Conservation (phyloP, 2,888 invertebrate genomes). For the Halictus quadricinctus region DNA sequence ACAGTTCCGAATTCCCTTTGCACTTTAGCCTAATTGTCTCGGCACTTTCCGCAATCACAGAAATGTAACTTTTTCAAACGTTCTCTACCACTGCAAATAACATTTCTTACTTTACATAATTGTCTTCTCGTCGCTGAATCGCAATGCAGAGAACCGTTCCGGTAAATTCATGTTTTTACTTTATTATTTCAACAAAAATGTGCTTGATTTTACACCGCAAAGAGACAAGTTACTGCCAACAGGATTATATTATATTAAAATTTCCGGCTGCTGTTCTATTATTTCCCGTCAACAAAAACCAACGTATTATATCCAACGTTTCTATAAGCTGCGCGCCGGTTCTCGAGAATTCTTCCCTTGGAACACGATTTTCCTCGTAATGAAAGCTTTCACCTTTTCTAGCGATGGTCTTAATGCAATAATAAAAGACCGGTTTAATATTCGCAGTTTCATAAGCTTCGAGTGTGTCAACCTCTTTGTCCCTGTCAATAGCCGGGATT, state of each 20-base stretch:
- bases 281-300: neutral
- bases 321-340: neutral
- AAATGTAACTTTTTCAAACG: neutral
- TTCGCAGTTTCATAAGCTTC: conserved; percentile 29
- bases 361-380: conserved; percentile 21
- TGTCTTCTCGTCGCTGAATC: neutral
- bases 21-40: neutral
- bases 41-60: neutral
- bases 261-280: neutral
- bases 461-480: neutral
- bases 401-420: neutral
- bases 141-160: neutral
- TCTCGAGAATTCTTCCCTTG: conserved; percentile 17
- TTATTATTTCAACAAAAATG: neutral
- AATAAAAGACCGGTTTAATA: conserved; percentile 22
- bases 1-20: neutral
- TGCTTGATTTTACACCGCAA: neutral
- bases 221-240: neutral
- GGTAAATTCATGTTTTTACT: neutral
- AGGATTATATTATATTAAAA: conserved; percentile 32
- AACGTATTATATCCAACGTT: neutral
- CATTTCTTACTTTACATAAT: conserved; percentile 1
- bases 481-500: neutral
- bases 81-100: neutral
- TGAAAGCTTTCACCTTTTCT: conserved; percentile 18